A percentile compares a stretch with the other conserved stretches of the same genome.
These are phyloP conservation scores for Tipula lateralis DNA, from an alignment of 2,888 invertebrate genomes.

Conservation along the genomic window DNA sequence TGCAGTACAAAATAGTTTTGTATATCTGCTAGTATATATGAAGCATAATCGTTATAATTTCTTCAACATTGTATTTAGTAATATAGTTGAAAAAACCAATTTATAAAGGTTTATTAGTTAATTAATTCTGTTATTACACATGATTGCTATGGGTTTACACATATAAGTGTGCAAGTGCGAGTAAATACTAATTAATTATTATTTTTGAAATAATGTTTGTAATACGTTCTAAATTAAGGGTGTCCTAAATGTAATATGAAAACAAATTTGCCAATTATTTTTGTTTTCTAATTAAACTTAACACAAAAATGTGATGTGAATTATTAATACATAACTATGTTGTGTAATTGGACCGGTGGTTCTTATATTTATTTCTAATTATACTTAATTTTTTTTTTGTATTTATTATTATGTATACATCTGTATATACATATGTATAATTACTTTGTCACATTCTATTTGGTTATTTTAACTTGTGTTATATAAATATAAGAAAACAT, in stretches of 20 bases:
- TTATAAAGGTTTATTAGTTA: background rate
- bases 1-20: background rate
- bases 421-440: background rate
- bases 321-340: background rate
- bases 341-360: background rate
- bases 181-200: background rate
- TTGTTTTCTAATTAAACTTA: background rate
- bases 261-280: background rate
- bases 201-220: background rate
- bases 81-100: background rate
- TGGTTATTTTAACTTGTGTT: background rate
- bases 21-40: too few relatives aligned
- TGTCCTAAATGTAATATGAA: background rate
- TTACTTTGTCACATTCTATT: background rate
- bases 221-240: background rate
- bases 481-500: background rate
- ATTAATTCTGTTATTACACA: background rate
- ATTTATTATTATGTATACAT: too few relatives aligned
- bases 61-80: background rate
- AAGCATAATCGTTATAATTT: too few relatives aligned
- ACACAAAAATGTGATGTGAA: background rate
- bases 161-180: too few relatives aligned
- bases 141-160: background rate
- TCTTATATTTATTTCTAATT: background rate
- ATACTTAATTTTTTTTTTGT: background rate